phyloP scores from a whole-genome alignment of 2,888 invertebrate species.

The Masnerella sp. region DNA sequence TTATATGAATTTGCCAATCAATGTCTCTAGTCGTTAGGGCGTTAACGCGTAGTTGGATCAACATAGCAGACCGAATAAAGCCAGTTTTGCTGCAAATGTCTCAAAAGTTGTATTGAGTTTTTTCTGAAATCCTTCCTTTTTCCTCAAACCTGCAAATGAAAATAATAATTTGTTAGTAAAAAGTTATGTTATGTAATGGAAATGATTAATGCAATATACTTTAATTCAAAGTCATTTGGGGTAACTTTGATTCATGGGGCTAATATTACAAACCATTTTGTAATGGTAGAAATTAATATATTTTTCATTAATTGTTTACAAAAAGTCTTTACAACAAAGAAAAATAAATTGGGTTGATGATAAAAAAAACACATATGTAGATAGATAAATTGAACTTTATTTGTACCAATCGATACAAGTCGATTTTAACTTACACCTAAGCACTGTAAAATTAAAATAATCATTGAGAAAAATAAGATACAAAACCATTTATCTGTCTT shows the following conservation, averaged over 20 bases:
- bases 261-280: too few species aligned
- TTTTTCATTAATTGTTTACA: too few species aligned
- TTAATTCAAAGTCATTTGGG: too few species aligned
- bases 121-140: background rate
- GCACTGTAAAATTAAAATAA: conserved; percentile 20
- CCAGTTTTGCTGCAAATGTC: conserved; percentile 57
- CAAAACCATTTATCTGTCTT: conserved; percentile 28
- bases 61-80: conserved; percentile 50
- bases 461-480: conserved; percentile 32
- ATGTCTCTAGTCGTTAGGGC: conserved; percentile 51
- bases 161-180: too few species aligned
- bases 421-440: conserved; percentile 14
- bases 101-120: conserved; percentile 19
- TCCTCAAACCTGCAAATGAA: background rate
- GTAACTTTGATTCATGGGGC: too few species aligned
- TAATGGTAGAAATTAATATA: too few species aligned
- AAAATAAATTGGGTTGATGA: background rate
- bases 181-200: too few species aligned
- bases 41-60: conserved; percentile 49
- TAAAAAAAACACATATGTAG: background rate
- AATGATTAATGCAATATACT: too few species aligned
- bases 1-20: conserved; percentile 57
- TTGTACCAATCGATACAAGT: conserved; percentile 12
- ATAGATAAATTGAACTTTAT: conserved; percentile 27
- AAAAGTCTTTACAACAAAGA: too few species aligned